A percentile compares a stretch with the other conserved stretches of the same genome.
Conservation (phyloP, 2,113 vertebrate genomes). For the Megaceryle maxima region DNA sequence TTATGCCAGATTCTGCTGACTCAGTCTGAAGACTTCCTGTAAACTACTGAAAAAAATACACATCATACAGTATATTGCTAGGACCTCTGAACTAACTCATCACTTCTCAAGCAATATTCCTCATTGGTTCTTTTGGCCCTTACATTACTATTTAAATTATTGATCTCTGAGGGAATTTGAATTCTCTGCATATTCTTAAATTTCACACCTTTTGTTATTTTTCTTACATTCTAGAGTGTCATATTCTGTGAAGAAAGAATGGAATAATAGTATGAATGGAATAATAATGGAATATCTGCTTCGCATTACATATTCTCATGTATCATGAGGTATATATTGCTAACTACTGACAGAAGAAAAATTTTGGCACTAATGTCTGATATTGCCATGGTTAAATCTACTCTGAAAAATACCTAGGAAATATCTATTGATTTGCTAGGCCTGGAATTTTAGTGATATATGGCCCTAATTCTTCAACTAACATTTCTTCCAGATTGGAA, state of each 20-base stretch:
- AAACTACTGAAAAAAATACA: neutral
- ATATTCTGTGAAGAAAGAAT: neutral
- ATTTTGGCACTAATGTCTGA: neutral
- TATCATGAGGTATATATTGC: neutral
- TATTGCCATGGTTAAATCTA: neutral
- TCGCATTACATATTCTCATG: neutral
- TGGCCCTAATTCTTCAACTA: neutral
- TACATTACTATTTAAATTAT: neutral
- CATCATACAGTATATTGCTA: neutral
- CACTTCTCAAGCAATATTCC: neutral
- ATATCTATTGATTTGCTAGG: neutral
- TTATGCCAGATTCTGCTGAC: neutral
- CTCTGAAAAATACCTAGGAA: neutral
- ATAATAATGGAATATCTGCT: neutral
- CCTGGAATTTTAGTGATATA: conserved; percentile 11
- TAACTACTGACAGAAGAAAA: neutral
- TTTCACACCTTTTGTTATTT: neutral
- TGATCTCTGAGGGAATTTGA: neutral
- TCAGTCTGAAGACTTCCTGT: neutral
- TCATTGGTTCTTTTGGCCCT: neutral
- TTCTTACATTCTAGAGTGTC: neutral
- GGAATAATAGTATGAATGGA: neutral
- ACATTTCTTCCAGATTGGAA: neutral
- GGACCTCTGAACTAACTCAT: neutral
- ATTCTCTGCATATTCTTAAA: neutral